Evolutionary conservation across 53 echinoderm and acorn worm species (phyloP), one percentile per base, ranked within the genome.

Genomic region (Stichopus horrens): DNA sequence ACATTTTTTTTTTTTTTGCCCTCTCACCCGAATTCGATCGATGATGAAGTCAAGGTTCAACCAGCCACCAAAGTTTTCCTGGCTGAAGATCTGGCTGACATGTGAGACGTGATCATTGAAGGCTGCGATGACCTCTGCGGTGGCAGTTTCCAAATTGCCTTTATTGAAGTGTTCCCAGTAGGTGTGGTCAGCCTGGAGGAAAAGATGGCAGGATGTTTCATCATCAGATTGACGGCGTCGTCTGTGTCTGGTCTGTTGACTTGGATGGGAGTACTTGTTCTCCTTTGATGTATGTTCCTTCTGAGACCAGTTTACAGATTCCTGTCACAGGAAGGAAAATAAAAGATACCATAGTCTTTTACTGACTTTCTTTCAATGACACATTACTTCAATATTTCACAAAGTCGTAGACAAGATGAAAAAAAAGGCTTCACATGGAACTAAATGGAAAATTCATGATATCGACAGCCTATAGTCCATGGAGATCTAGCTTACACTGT

Each of bases 101-200:
- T 95, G 93, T 0, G 93, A 84, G 23, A 96, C 96, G 73, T 95
- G 95, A 86, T 92, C 90, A 68, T 95, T 91, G 75, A 96, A 92
- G 52, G 92, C 88, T 0, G 90, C 85, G 18, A 96, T 93, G 57
- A 96, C 95, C 58, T 95, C 96, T 8, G 89, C 51, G 23, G 88
- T 89, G 16, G 82, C 88, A 0, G 59, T 57, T 60, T 83, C 74
- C 11, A 67, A 88, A 57, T 84, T 89, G 16, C 58, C 76, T 8
- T 52, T 74, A 23, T 74, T 67, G 83, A 90, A 96, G 56, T 92
- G 92, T 5, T 75, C 90, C 0, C 95, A 92, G 91, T 92, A 96
- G 22, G 96, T 96, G 79, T 96, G 96, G 74, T 96, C 96, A 11
- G 96, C 92, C 80, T 96, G 96, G 3, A 96, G 84, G 79, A 84